These are phyloP conservation scores for Pseudomugil gertrudae DNA, from an alignment of 2,797 vertebrate species.

Conservation along the genomic window DNA sequence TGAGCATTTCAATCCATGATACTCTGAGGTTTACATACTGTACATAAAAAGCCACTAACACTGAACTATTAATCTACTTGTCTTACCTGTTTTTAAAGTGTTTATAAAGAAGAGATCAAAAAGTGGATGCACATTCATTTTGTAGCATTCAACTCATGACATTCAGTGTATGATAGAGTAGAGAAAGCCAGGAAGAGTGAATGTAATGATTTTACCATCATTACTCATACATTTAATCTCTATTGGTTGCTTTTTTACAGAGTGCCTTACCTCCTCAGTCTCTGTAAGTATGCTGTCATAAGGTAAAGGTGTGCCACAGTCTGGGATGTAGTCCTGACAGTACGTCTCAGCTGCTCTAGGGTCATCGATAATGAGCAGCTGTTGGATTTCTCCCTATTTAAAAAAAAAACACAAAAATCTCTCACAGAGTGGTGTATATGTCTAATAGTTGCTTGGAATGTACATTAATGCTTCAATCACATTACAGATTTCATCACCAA, in stretches of 20 bases:
- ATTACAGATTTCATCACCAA: slow-evolving; percentile 4
- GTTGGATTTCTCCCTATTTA: slow-evolving; percentile 91
- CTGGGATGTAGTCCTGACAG: slow-evolving; percentile 87
- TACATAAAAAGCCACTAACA: slow-evolving; percentile 17
- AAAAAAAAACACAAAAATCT: slow-evolving; percentile 27
- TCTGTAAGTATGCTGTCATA: slow-evolving; percentile 79
- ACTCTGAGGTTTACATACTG: neutral
- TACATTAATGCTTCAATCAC: neutral
- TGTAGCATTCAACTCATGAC: slow-evolving; percentile 29
- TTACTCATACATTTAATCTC: neutral
- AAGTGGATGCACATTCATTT: slow-evolving; percentile 23
- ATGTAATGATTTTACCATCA: neutral
- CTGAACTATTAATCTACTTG: slow-evolving; percentile 21
- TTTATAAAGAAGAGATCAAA: slow-evolving; percentile 38
- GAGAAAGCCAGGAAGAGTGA: neutral
- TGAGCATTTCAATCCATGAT: slow-evolving; percentile 9
- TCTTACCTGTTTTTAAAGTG: slow-evolving; percentile 22
- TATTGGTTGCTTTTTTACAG: neutral
- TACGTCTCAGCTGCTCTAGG: slow-evolving; percentile 86
- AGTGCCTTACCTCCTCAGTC: slow-evolving; percentile 70
- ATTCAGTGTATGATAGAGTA: slow-evolving; percentile 11
- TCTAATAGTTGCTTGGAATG: slow-evolving; percentile 9
- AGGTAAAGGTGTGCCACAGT: slow-evolving; percentile 79
- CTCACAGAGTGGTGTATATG: slow-evolving; percentile 3
- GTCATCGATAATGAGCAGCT: slow-evolving; percentile 86